phyloP scores from a whole-genome alignment of 2,888 invertebrate species.

The Philonicus albiceps region DNA sequence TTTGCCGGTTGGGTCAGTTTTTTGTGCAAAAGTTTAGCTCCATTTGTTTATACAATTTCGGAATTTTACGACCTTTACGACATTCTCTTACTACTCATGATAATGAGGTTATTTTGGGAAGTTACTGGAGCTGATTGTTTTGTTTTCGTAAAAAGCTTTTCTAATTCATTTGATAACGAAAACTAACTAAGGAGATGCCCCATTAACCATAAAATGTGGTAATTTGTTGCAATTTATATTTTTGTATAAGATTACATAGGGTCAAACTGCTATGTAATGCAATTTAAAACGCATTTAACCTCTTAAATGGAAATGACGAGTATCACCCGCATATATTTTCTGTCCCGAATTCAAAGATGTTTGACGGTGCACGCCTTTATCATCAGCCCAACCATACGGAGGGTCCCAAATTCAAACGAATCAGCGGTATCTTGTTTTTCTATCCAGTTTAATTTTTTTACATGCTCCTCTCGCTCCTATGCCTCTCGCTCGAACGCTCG shows the following conservation, averaged over 20 bases:
- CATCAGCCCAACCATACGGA: too few relatives aligned
- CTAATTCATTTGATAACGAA: not conserved
- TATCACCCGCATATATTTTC: too few relatives aligned
- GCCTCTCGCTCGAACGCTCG: too few relatives aligned
- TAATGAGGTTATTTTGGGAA: not conserved
- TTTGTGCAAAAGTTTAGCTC: not conserved
- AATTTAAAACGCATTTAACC: too few relatives aligned
- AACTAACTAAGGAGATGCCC: not conserved
- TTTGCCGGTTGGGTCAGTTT: not conserved
- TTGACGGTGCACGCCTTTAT: too few relatives aligned
- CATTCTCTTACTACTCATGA: not conserved
- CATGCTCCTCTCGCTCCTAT: too few relatives aligned
- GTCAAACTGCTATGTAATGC: too few relatives aligned
- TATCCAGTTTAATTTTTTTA: too few relatives aligned
- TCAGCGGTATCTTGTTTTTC: too few relatives aligned
- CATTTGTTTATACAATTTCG: not conserved
- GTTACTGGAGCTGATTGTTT: not conserved
- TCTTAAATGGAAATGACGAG: too few relatives aligned
- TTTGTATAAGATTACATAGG: not conserved
- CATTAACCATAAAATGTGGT: not conserved
- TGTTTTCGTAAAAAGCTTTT: not conserved
- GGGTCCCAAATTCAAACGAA: too few relatives aligned
- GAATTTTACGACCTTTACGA: not conserved
- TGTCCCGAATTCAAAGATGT: too few relatives aligned
- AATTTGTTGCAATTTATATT: not conserved